These are phyloP conservation scores for Sthenelais limicola DNA, from an alignment of 2,888 invertebrate species.

Conservation along the genomic window DNA sequence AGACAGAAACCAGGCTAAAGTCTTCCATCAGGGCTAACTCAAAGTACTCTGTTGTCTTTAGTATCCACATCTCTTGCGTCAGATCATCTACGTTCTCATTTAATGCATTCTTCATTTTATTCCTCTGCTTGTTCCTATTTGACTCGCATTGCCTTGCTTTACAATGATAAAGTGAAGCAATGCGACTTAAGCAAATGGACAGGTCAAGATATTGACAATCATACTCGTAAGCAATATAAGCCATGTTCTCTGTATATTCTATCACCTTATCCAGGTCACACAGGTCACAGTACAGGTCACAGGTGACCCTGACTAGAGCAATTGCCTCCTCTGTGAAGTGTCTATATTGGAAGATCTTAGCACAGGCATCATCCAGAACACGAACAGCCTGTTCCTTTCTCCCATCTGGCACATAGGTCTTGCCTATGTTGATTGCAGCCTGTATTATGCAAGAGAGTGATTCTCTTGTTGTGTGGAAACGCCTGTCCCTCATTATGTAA, in stretches of 20 bases:
- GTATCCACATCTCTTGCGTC: slow-evolving; percentile 9
- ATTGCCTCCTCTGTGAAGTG: slow-evolving; percentile 13
- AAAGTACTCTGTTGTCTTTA: slow-evolving; percentile 8
- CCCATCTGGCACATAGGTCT: slow-evolving; percentile 3
- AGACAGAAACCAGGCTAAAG: slow-evolving; percentile 4
- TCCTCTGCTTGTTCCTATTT: too few species aligned
- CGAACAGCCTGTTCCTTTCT: background rate
- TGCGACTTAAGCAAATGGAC: background rate
- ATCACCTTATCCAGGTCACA: slow-evolving; percentile 32
- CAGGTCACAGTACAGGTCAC: slow-evolving; percentile 24
- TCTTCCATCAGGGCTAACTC: slow-evolving; percentile 22
- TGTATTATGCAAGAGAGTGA: background rate
- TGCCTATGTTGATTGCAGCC: slow-evolving; percentile 4
- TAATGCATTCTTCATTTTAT: too few species aligned
- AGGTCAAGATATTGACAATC: slow-evolving; percentile 11
- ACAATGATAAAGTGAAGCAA: slow-evolving; percentile 16
- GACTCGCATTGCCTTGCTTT: slow-evolving; percentile 2
- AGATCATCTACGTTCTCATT: background rate
- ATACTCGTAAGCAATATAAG: slow-evolving; percentile 30
- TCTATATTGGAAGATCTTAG: background rate
- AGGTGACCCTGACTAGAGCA: slow-evolving; percentile 11
- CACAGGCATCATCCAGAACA: slow-evolving; percentile 20
- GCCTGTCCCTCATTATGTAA: background rate
- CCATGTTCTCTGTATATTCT: slow-evolving; percentile 26
- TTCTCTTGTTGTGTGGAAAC: background rate